Base-by-base conservation (phyloP, 2,797 vertebrate genomes). In the Phataginus tricuspis region DNA sequence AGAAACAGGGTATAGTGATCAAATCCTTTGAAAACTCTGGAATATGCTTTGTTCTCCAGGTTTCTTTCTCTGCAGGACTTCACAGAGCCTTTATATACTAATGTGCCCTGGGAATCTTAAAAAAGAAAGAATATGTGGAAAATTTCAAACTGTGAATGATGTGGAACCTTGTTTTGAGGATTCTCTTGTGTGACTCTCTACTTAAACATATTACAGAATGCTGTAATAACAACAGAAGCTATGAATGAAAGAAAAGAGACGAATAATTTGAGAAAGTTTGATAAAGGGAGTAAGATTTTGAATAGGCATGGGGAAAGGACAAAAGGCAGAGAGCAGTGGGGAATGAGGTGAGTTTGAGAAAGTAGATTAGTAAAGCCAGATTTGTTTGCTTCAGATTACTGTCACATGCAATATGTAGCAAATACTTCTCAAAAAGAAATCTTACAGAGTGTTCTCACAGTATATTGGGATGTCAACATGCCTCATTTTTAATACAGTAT, bases 401-500 rank as follows among this genome's bases (percentile, higher is more conserved):
- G 11, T 79, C 31, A 42, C 9, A 51, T 23, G 49, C 37, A 90
- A 61, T 27, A 74, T n/a, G 23, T n/a, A 74, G 75, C n/a, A 90
- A 75, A 92, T 72, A 37, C n/a, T 51, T 10, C 42, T 34, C 64
- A 0, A 16, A 64, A 94, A 64, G 59, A 80, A 91, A 89, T 55
- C 64, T 45, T 87, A 59, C 2, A 34, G 25, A 21, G 8, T 66
- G 49, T 71, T 86, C 53, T 84, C n/a, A n/a, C 9, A 86, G 55
- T 37, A n/a, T 90, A 87, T 84, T 71, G 19, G 6, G n/a, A 68
- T 78, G 31, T 72, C 51, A 84, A 4, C 66, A 61, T 61, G 42
- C 34, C 18, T 92, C 31, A 31, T 83, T 92, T 90, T 64, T 13
- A 92, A 80, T 63, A 69, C 1, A 94, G 15, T 86, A 93, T 90